Conservation (phyloP, 2,888 invertebrate genomes). For the Zeuzera pyrina region DNA sequence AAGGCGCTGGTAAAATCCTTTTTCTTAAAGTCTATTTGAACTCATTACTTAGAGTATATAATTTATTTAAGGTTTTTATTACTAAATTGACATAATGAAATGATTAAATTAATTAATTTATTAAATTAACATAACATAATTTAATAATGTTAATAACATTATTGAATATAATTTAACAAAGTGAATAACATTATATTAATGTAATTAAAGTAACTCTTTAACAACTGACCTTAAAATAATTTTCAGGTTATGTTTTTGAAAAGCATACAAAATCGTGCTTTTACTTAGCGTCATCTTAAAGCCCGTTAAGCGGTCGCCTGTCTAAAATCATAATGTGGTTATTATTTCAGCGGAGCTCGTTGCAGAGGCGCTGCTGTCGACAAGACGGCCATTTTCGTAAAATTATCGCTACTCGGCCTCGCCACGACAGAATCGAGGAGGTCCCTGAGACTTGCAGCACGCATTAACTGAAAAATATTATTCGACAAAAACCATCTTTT, state of each 20-base stretch:
- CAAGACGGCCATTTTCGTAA: slow-evolving; percentile 62
- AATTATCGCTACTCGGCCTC: slow-evolving; percentile 65
- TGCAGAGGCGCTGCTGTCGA: slow-evolving; percentile 57
- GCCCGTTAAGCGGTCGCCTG: slow-evolving; percentile 53
- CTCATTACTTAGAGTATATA: no score
- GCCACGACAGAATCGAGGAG: slow-evolving; percentile 51
- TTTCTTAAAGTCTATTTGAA: no score
- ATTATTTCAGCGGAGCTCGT: slow-evolving; percentile 57
- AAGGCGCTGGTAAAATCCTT: no score
- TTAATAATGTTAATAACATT: no score
- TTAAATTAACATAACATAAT: no score
- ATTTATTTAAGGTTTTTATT: no score
- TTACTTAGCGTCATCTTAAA: slow-evolving; percentile 55
- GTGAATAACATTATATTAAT: no score
- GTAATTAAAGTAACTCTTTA: no score
- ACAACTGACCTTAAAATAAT: no score
- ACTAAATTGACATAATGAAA: no score
- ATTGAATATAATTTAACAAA: no score
- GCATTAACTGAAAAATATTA: slow-evolving; percentile 31
- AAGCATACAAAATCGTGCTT: slow-evolving; percentile 34
- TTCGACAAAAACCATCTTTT: slow-evolving; percentile 5
- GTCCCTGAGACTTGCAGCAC: slow-evolving; percentile 47
- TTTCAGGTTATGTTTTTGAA: slow-evolving; percentile 46
- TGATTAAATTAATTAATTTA: no score
- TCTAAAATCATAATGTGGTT: slow-evolving; percentile 66